These are phyloP conservation scores for Campylomormyrus numenius DNA, from an alignment of 2,113 vertebrate genomes.

Conservation along the genomic window DNA sequence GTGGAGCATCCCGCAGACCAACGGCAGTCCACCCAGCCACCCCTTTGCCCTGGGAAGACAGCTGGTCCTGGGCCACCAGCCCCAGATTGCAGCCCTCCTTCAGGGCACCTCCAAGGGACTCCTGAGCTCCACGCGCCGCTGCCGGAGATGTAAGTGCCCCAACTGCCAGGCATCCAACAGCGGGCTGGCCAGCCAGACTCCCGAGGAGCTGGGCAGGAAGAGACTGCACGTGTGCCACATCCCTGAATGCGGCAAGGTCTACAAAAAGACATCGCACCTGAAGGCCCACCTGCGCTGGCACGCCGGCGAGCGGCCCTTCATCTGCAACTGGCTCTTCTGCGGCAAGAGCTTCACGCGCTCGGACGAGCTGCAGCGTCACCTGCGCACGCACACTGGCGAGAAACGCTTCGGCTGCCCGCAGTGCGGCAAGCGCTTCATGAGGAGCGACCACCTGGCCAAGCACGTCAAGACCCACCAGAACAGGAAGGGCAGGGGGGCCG, in stretches of 20 bases:
- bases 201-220: conserved; percentile 67
- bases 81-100: conserved; percentile 69
- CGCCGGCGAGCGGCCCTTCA: conserved; percentile 73
- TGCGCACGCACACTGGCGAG: conserved; percentile 78
- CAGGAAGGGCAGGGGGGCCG: conserved; percentile 55
- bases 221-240: conserved; percentile 76
- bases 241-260: conserved; percentile 76
- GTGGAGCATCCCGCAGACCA: conserved; percentile 73
- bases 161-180: conserved; percentile 67
- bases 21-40: conserved; percentile 43
- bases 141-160: conserved; percentile 73
- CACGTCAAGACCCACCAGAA: conserved; percentile 78
- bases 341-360: conserved; percentile 80
- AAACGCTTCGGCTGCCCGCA: conserved; percentile 76
- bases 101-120: conserved; percentile 70
- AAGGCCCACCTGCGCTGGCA: conserved; percentile 83
- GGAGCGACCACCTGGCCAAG: conserved; percentile 77
- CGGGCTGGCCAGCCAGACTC: conserved; percentile 8
- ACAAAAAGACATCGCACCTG: conserved; percentile 80
- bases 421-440: conserved; percentile 77
- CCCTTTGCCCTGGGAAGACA: conserved; percentile 66
- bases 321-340: conserved; percentile 82
- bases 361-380: conserved; percentile 75
- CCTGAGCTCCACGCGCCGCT: conserved; percentile 68
- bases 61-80: conserved; percentile 70